Base-by-base conservation (phyloP, 2,113 vertebrate genomes). In the Macroglossus sobrinus region DNA sequence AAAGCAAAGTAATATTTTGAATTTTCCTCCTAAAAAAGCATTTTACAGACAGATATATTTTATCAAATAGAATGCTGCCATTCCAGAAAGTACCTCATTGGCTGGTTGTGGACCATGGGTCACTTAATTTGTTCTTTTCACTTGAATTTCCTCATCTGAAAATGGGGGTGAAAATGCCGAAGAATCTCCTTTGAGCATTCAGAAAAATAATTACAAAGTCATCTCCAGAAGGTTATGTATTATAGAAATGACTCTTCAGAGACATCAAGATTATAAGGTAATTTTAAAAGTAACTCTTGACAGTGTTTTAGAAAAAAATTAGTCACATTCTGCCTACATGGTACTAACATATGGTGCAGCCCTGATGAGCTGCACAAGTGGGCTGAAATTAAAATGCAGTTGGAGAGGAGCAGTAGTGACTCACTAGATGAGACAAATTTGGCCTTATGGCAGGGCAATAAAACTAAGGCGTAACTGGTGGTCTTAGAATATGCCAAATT, bases 271-370 rank as follows among this genome's bases (percentile, higher is more conserved):
- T 96, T 97, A 80, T 92, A 95, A 92, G 79, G 64, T 96, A 93
- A 91, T 96, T 97, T 97, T 28, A 93, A 97, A 96, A 97, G 78
- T 94, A 92, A 93, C 76, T 95, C 69, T 74, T 93, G 91, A 96
- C 94, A 96, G 89, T 89, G n/a, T 85, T 98, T 93, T 78, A 88
- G 84, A 79, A 94, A 84, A 91, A 95, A 95, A 81, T 91, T 92
- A 97, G 91, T 97, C 97, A 92, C 91, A 97, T 96, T 97, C 96
- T 97, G 94, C 97, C 97, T 98, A 96, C 97, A 95, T 97, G 96
- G 71, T 71, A 85, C 95, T 89, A 97, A 95, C 97, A 98, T 98
- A 98, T 97, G 97, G 97, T 95, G 50, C 82, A 95, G 89, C 71
- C 82, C 93, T 94, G 89, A 80, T 89, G 97, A 97, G 89, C 85